Percentiles rank a stretch among this genome's conserved stretches.
Evolutionary conservation across 2,113 vertebrate species (phyloP).

Genomic region (Gallinago media): DNA sequence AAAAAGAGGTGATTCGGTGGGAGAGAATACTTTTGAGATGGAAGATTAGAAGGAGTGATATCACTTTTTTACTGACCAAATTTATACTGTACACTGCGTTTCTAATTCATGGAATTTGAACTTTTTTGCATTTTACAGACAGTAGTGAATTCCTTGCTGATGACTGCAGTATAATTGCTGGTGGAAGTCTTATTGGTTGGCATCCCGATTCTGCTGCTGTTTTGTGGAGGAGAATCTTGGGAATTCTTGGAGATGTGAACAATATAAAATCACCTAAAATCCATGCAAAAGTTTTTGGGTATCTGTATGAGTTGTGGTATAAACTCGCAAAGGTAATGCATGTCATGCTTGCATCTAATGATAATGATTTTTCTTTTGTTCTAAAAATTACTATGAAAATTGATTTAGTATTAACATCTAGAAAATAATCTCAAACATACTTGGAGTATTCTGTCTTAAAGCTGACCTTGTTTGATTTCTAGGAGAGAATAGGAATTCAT

Average conservation of each 20-base stretch:
- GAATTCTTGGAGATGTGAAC: slow-evolving; percentile 97
- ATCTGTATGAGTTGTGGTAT: slow-evolving; percentile 95
- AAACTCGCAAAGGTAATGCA: slow-evolving; percentile 92
- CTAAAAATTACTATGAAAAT: not conserved
- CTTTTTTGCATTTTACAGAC: slow-evolving; percentile 76
- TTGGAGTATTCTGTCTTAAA: not conserved
- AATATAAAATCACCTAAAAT: slow-evolving; percentile 92
- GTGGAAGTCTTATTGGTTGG: slow-evolving; percentile 94
- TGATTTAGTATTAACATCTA: not conserved
- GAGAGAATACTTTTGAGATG: not conserved
- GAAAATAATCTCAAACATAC: not conserved
- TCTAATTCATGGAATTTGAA: not conserved
- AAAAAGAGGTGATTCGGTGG: not conserved
- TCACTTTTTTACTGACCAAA: not conserved
- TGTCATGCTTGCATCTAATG: not conserved
- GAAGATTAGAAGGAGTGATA: not conserved
- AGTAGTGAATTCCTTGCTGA: slow-evolving; percentile 94
- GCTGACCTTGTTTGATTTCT: not conserved
- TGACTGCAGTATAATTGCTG: slow-evolving; percentile 96
- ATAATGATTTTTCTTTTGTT: not conserved
- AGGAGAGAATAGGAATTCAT: not conserved
- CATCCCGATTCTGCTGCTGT: slow-evolving; percentile 96
- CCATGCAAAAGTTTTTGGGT: slow-evolving; percentile 91
- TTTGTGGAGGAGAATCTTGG: slow-evolving; percentile 94
- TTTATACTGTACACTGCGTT: not conserved